Conservation (phyloP, 2,797 vertebrate genomes). For the Tiaroga cobitis region DNA sequence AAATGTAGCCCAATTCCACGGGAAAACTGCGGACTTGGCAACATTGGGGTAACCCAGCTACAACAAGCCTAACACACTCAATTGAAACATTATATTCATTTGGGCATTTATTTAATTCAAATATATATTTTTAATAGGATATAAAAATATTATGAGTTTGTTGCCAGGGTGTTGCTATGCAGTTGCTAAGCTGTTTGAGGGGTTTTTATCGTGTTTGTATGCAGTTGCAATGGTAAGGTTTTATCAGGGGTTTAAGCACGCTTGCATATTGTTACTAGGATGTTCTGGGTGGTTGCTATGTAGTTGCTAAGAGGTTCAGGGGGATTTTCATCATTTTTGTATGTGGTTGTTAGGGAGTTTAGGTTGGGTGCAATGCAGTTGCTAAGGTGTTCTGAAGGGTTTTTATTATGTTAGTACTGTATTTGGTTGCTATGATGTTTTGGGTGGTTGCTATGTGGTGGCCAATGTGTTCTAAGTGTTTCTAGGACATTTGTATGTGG, state of each 20-base stretch:
- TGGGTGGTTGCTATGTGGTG: no score
- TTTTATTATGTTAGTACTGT: background rate
- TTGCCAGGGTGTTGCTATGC: background rate
- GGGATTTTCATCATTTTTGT: background rate
- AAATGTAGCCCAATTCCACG: no score
- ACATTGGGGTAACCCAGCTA: no score
- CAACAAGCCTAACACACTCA: background rate
- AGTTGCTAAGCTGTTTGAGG: background rate
- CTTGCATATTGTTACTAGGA: no score
- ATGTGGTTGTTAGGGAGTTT: background rate
- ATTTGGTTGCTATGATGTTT: background rate
- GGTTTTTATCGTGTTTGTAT: no score
- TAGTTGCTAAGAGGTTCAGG: background rate
- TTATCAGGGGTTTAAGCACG: background rate
- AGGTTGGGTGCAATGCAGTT: background rate
- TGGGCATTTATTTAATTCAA: background rate
- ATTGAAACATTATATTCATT: slow-evolving; percentile 46
- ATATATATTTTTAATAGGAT: no score
- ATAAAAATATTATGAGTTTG: no score
- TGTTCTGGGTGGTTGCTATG: background rate
- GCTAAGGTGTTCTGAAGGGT: background rate
- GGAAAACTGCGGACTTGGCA: no score
- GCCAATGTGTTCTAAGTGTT: no score
- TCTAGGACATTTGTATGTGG: no score
- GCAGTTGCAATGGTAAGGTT: no score